A percentile compares a stretch with the other conserved stretches of the same genome.
Conservation (phyloP, 1,140 invertebrate species). For the Panagrolaimus sp. region DNA sequence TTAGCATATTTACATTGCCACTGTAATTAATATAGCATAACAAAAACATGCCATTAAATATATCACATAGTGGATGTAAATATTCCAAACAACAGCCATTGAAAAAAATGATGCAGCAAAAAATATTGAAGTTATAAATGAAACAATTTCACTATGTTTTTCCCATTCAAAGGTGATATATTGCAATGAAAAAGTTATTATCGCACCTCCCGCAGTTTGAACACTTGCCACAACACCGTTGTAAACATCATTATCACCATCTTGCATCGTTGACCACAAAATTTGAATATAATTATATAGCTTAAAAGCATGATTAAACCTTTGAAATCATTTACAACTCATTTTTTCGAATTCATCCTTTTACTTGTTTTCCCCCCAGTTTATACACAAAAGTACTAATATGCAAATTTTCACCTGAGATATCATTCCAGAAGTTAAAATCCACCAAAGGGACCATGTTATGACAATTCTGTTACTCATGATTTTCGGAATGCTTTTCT, state of each 20-base stretch:
- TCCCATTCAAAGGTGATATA: slow-evolving; percentile 65
- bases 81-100: slow-evolving; percentile 66
- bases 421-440: slow-evolving; percentile 73
- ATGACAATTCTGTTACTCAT: slow-evolving; percentile 70
- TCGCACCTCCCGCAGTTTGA: slow-evolving; percentile 41
- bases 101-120: slow-evolving; percentile 69
- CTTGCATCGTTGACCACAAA: slow-evolving; percentile 66
- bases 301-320: too few species aligned
- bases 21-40: slow-evolving; percentile 75
- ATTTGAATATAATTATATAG: slow-evolving; percentile 70
- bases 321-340: too few species aligned
- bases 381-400: too few species aligned
- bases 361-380: too few species aligned
- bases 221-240: slow-evolving; percentile 45
- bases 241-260: slow-evolving; percentile 26
- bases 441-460: slow-evolving; percentile 84
- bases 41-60: slow-evolving; percentile 73
- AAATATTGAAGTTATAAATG: slow-evolving; percentile 65
- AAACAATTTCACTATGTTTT: slow-evolving; percentile 63
- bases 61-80: slow-evolving; percentile 70
- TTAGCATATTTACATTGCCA: slow-evolving; percentile 69
- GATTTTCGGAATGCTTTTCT: slow-evolving; percentile 60
- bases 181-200: slow-evolving; percentile 56
- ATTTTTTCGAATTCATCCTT: too few species aligned
- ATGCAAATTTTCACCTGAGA: slow-evolving; percentile 62